Conservation (phyloP, 2,797 vertebrate species). For the Mus spretus region DNA sequence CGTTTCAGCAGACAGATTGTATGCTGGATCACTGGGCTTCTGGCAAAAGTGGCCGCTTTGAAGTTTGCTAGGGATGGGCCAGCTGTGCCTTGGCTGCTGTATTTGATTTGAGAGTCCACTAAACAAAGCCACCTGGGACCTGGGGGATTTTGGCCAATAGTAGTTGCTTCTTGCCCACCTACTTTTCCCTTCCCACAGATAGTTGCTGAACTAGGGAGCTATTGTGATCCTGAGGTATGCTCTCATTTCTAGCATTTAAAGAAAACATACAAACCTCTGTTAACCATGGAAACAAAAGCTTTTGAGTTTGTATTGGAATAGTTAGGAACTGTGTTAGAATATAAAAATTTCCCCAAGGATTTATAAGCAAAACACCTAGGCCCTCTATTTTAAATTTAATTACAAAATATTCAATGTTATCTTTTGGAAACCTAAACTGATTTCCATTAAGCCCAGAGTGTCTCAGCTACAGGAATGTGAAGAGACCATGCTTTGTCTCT, state of each 20-base stretch:
- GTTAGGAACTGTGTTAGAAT: slow-evolving; percentile 71
- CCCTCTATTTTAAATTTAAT: slow-evolving; percentile 78
- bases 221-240: slow-evolving; percentile 4
- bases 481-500: slow-evolving; percentile 59
- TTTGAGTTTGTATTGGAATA: slow-evolving; percentile 77
- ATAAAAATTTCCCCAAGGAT: slow-evolving; percentile 70
- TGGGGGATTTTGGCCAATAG: slow-evolving; percentile 16
- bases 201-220: background rate
- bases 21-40: slow-evolving; percentile 48
- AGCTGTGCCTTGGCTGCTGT: slow-evolving; percentile 85
- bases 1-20: slow-evolving; percentile 3
- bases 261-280: slow-evolving; percentile 64
- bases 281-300: slow-evolving; percentile 66
- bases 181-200: slow-evolving; percentile 42
- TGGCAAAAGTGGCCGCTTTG: background rate
- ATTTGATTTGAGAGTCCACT: slow-evolving; percentile 50
- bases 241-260: slow-evolving; percentile 56
- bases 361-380: slow-evolving; percentile 66
- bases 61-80: slow-evolving; percentile 59
- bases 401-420: slow-evolving; percentile 69
- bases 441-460: slow-evolving; percentile 74
- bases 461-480: slow-evolving; percentile 60
- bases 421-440: slow-evolving; percentile 67
- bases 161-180: slow-evolving; percentile 24
- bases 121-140: slow-evolving; percentile 21